Conservation (phyloP, 2,797 vertebrate genomes). For the Chaenodraco wilsoni region DNA sequence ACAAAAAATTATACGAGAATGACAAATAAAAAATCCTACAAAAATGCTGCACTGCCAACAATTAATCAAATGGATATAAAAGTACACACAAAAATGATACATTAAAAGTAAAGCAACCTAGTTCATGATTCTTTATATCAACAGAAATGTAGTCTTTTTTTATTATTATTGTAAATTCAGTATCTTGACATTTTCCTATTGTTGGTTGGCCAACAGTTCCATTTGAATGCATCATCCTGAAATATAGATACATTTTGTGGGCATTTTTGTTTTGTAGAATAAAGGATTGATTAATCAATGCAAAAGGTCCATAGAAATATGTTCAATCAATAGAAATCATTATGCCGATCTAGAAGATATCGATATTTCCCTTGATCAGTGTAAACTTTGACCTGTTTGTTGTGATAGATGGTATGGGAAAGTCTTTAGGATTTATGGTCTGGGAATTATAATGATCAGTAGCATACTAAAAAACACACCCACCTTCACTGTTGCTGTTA, state of each 20-base stretch:
- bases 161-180: background rate
- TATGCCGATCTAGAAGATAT: background rate
- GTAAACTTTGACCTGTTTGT: background rate
- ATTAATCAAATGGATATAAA: slow-evolving; percentile 8
- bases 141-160: background rate
- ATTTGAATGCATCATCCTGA: background rate
- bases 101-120: background rate
- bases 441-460: background rate
- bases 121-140: no score
- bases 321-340: no score
- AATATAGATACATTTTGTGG: background rate
- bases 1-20: background rate
- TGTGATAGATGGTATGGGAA: background rate
- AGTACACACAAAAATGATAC: background rate
- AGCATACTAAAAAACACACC: background rate
- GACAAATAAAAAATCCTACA: no score
- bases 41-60: background rate
- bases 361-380: no score
- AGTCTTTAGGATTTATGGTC: background rate
- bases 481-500: background rate
- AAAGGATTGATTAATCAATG: background rate
- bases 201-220: background rate
- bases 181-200: background rate
- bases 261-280: background rate
- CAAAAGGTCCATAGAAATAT: background rate